These are phyloP conservation scores for Syngnathus acus DNA, from an alignment of 2,797 vertebrate genomes.

Conservation along the genomic window DNA sequence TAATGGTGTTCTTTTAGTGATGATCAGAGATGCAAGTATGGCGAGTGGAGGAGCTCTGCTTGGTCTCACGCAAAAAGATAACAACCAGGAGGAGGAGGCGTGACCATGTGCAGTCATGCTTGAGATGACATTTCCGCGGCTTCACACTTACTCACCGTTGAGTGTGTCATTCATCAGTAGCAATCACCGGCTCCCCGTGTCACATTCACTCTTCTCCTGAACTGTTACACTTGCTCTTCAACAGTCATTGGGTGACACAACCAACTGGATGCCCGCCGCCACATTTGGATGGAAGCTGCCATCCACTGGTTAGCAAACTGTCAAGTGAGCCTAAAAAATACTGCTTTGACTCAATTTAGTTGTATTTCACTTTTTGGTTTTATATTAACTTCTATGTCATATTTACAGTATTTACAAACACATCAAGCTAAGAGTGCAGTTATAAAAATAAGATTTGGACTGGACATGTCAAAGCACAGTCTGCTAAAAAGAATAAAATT, in stretches of 20 bases:
- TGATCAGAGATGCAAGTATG: background rate
- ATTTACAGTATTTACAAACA: slow-evolving; percentile 51
- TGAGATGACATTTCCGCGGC: background rate
- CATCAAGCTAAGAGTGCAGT: slow-evolving; percentile 33
- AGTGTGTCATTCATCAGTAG: background rate
- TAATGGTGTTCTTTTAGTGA: too few relatives aligned
- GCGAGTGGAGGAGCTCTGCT: background rate
- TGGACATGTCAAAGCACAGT: background rate
- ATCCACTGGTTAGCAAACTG: background rate
- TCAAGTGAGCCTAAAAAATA: background rate
- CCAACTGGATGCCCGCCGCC: background rate
- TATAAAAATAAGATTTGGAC: slow-evolving; percentile 50
- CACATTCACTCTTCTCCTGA: background rate
- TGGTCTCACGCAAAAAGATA: background rate
- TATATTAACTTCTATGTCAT: slow-evolving; percentile 5
- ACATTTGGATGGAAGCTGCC: background rate
- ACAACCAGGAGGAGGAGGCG: background rate
- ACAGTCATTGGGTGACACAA: background rate
- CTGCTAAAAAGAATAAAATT: background rate
- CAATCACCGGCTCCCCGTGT: background rate
- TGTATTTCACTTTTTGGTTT: background rate
- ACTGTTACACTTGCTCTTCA: background rate
- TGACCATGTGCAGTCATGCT: background rate
- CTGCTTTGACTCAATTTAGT: background rate
- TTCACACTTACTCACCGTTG: background rate